phyloP scores from a whole-genome alignment of 2,113 vertebrate species.

The Crotalus horridus region DNA sequence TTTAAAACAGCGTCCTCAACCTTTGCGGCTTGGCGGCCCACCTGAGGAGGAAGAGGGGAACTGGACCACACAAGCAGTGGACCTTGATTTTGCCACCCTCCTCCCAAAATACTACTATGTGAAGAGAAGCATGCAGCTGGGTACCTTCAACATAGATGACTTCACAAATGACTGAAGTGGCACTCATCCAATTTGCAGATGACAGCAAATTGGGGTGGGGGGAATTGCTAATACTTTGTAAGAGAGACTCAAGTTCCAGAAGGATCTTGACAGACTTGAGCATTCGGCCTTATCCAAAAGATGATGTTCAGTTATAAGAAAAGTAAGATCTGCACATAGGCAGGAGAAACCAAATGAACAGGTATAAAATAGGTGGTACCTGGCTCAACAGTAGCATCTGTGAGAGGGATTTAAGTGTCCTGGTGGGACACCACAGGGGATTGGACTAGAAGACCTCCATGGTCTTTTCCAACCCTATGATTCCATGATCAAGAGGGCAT shows the following conservation, averaged over 20 bases:
- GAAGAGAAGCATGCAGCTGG: background rate
- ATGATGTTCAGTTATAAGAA: background rate
- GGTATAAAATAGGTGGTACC: too few relatives aligned
- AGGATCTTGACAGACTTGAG: background rate
- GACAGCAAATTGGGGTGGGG: background rate
- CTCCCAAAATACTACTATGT: background rate
- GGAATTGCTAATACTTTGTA: background rate
- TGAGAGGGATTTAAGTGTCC: background rate
- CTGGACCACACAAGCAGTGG: background rate
- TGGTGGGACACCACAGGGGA: background rate
- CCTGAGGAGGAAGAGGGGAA: background rate
- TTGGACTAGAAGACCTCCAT: background rate
- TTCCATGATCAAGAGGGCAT: background rate
- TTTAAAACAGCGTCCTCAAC: background rate
- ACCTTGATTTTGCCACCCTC: background rate
- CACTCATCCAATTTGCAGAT: background rate
- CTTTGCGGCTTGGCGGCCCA: background rate
- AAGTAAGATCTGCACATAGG: background rate
- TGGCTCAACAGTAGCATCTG: background rate
- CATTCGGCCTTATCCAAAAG: background rate
- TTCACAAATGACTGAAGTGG: background rate
- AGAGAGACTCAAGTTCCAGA: background rate
- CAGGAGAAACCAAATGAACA: too few relatives aligned
- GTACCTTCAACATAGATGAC: background rate
- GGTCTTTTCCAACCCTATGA: background rate